Base-by-base conservation (phyloP, 2,797 vertebrate genomes). In the Periophthalmus magnuspinnatus region DNA sequence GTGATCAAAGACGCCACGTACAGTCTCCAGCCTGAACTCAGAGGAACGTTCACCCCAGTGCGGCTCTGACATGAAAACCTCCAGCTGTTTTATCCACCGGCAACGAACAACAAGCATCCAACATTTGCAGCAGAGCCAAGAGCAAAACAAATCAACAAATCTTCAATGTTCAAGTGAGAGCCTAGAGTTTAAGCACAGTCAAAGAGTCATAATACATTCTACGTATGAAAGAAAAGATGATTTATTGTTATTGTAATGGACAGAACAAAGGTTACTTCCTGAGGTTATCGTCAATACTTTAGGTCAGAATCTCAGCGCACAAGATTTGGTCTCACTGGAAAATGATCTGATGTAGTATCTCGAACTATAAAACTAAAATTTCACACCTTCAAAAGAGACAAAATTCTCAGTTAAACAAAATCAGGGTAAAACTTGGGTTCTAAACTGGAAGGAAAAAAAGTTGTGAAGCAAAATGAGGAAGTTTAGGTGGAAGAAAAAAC, bases 1-100 rank as follows among this genome's bases (percentile, higher is more conserved):
- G 61, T 61, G 59, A 41, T 61, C 59, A 61, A 38, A 61, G 34
- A 21, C 34, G 22, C n/a, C 60, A 62, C 34, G 22, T 14, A 41
- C 34, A 22, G n/a, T 34, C n/a, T 60, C 28, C 5, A 38, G 59
- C 34, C 34, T 61, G 19, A 36, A 61, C 8, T 21, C 16, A 21
- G 19, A 41, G n/a, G 34, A 21, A 41, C n/a, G 38, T 61, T 41
- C 59, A 41, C 21, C 34, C 33, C 58, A 16, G 33, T 32, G 21
- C 21, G 32, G 17, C 33, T 36, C 7, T 60, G 36, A 36, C 0
- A 9, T 14, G 17, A 60, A 6, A 60, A 60, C 2, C 17, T 19
- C 16, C 19, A 36, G n/a, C 8, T 41, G 19, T 38, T 61, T 59
- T 59, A 34, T 28, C 16, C 24, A 57, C 14, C 16, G n/a, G 56